Evolutionary conservation across 2,113 vertebrate species (phyloP).

Genomic region (Gnathonemus longibarbis): DNA sequence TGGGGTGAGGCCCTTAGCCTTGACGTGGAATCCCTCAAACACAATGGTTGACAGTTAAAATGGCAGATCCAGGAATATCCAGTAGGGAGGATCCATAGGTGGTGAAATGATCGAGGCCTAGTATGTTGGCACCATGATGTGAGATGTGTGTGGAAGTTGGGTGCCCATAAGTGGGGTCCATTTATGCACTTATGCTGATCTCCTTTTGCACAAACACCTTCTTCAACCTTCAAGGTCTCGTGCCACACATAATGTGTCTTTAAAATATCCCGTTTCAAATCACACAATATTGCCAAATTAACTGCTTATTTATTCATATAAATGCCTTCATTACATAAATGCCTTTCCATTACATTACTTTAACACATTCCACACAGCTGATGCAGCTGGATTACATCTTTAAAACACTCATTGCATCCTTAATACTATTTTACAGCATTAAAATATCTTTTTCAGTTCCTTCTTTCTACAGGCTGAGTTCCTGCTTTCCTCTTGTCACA

Average conservation of each 20-base stretch:
- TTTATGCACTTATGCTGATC: neutral
- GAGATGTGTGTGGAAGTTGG: neutral
- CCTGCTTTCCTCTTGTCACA: neutral
- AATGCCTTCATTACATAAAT: neutral
- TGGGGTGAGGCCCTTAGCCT: neutral
- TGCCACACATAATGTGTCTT: neutral
- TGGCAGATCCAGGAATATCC: neutral
- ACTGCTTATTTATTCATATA: neutral
- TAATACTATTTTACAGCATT: neutral
- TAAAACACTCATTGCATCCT: neutral
- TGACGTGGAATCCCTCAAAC: conserved; percentile 10
- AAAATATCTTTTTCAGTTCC: neutral
- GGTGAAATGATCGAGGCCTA: neutral
- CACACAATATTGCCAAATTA: neutral
- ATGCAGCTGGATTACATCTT: neutral
- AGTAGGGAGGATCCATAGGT: neutral
- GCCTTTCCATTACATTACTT: neutral
- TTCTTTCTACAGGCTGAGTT: neutral
- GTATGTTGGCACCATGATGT: neutral
- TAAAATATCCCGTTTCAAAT: neutral
- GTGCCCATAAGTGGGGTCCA: neutral
- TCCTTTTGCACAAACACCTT: neutral
- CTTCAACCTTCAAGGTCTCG: neutral
- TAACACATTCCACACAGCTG: neutral
- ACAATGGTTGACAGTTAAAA: neutral